Conservation (phyloP, 2,888 invertebrate genomes). For the Nebria salina region DNA sequence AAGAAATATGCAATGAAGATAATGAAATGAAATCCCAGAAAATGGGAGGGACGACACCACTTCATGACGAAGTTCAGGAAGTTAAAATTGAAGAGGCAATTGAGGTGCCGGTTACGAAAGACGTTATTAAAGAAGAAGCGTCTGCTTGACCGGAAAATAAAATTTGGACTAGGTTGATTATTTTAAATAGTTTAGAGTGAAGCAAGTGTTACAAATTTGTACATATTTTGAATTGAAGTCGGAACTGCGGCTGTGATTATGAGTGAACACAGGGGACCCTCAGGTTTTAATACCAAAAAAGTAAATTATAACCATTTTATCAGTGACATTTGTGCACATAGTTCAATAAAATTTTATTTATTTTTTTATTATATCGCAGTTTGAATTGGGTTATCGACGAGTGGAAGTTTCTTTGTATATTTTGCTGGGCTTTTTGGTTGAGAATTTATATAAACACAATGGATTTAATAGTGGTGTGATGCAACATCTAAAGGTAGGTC, state of each 20-base stretch:
- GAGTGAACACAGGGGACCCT: conserved; percentile 61
- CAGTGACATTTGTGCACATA: conserved; percentile 38
- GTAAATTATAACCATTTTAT: conserved; percentile 46
- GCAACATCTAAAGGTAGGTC: conserved; percentile 60
- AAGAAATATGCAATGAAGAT: background rate
- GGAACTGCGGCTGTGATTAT: conserved; percentile 59
- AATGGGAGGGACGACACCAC: conserved; percentile 54
- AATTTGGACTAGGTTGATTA: conserved; percentile 31
- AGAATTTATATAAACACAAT: conserved; percentile 3
- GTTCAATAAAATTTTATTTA: conserved; percentile 46
- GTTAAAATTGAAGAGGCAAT: background rate
- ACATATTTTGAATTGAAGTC: conserved; percentile 49
- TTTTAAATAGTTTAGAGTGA: conserved; percentile 32
- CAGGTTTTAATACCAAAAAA: conserved; percentile 40
- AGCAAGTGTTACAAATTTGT: conserved; percentile 54
- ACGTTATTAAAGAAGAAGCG: conserved; percentile 20
- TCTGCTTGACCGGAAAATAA: conserved; percentile 30
- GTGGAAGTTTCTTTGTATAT: background rate
- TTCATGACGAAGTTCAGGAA: conserved; percentile 51
- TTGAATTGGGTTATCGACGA: conserved; percentile 18
- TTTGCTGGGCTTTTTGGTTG: background rate
- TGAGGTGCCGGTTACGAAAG: background rate
- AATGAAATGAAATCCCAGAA: conserved; percentile 13
- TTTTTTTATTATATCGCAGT: conserved; percentile 38
- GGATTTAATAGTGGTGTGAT: conserved; percentile 32